phyloP scores from a whole-genome alignment of 2,888 invertebrate genomes.

The Iselma pallidipennis region DNA sequence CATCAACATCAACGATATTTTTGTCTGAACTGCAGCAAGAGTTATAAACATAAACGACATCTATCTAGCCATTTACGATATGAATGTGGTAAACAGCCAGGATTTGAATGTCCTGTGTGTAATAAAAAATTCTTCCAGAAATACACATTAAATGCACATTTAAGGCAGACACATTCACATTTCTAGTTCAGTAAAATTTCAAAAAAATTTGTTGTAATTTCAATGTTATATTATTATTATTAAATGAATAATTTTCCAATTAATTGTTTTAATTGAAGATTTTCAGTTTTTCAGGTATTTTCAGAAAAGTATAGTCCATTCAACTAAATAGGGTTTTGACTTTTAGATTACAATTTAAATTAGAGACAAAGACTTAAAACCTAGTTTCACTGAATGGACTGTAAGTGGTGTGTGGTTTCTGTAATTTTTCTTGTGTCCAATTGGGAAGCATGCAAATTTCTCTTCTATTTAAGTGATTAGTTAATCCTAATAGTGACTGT shows the following conservation, averaged over 20 bases:
- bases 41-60: conserved; percentile 20
- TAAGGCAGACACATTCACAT: conserved; percentile 25
- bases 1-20: conserved; percentile 1
- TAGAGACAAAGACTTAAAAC: not conserved
- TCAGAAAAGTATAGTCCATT: not conserved
- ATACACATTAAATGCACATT: conserved; percentile 35
- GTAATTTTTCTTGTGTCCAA: not conserved
- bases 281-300: not conserved
- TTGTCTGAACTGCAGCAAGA: conserved; percentile 17
- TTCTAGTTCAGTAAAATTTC: no score
- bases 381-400: not conserved
- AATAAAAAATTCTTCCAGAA: conserved; percentile 45
- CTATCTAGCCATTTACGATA: conserved; percentile 34
- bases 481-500: no score
- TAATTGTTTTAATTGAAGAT: not conserved
- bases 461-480: no score
- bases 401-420: no score
- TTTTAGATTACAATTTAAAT: not conserved
- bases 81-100: conserved; percentile 59
- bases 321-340: not conserved
- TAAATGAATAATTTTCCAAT: conserved; percentile 1
- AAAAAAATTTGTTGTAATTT: no score
- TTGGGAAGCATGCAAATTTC: not conserved
- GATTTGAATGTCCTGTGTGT: conserved; percentile 55
- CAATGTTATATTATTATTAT: not conserved